phyloP scores from a whole-genome alignment of 2,888 invertebrate species.

The Lycophotia porphyrea region DNA sequence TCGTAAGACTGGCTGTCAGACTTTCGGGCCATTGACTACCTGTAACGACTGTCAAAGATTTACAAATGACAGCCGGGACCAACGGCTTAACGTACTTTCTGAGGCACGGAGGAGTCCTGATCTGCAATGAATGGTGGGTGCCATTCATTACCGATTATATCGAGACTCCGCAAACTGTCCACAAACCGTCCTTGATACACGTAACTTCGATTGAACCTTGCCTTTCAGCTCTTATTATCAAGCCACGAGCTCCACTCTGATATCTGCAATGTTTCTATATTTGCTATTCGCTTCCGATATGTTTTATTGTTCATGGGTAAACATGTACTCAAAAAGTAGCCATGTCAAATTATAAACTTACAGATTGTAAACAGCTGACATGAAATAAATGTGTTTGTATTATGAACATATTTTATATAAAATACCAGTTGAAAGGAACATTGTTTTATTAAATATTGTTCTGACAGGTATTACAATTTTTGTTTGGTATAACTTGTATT shows the following conservation, averaged over 20 bases:
- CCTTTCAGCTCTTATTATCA: not conserved
- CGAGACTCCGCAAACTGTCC: not conserved
- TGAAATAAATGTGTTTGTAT: conserved; percentile 2
- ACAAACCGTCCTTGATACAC: not conserved
- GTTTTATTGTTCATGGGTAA: not conserved
- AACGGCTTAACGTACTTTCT: not conserved
- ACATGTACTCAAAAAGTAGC: not conserved
- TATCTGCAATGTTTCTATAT: not conserved
- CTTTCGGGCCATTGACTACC: not conserved
- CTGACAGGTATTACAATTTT: conserved; percentile 8
- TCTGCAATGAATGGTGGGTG: not conserved
- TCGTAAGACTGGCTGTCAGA: too few species aligned
- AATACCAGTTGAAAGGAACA: not conserved
- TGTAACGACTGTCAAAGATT: not conserved
- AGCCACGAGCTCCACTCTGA: not conserved
- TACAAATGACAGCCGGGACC: not conserved
- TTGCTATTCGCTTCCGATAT: not conserved
- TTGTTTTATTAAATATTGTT: not conserved
- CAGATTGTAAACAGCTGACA: not conserved
- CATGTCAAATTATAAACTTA: not conserved
- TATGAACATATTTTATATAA: not conserved
- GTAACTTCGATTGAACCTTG: not conserved
- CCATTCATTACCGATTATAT: not conserved
- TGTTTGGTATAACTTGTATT: not conserved
- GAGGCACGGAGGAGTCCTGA: not conserved